Percentiles rank a stretch among this genome's conserved stretches.
These are phyloP conservation scores for Drosophila acutilabella DNA, from an alignment of 2,888 invertebrate species.

Conservation along the genomic window DNA sequence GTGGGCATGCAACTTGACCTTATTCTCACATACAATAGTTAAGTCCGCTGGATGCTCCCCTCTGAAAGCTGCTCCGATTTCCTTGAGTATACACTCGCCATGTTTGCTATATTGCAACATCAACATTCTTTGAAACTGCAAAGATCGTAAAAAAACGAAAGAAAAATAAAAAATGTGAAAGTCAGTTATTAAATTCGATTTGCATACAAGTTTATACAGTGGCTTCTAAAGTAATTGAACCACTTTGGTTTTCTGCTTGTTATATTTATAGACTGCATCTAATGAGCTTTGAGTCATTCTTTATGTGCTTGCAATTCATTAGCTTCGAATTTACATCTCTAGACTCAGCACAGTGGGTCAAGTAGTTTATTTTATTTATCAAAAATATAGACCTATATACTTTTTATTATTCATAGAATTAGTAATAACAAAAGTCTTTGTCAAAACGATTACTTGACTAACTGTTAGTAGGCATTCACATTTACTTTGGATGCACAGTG, in stretches of 20 bases:
- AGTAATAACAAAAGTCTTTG: not conserved
- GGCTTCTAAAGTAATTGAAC: too few relatives aligned
- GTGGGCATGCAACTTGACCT: conserved; percentile 92
- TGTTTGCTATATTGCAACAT: conserved; percentile 97
- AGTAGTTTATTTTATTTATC: too few relatives aligned
- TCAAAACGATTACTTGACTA: not conserved
- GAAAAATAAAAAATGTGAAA: conserved; percentile 1
- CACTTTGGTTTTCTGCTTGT: too few relatives aligned
- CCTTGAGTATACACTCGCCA: conserved; percentile 96
- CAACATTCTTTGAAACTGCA: conserved; percentile 87
- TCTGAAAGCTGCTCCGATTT: conserved; percentile 94
- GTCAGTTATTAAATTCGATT: not conserved
- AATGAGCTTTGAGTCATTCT: too few relatives aligned
- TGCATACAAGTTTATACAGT: not conserved
- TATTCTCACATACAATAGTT: conserved; percentile 94
- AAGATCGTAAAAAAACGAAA: conserved; percentile 21
- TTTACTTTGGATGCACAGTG: conserved; percentile 1
- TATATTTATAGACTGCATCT: too few relatives aligned
- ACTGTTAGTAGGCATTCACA: not conserved
- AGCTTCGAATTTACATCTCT: not conserved
- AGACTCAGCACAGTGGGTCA: not conserved
- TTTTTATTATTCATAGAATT: too few relatives aligned
- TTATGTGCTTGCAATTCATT: not conserved
- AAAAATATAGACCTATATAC: too few relatives aligned
- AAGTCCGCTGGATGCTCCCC: conserved; percentile 95